Conservation (phyloP, 2,888 invertebrate genomes). For the Craniophora ligustri region DNA sequence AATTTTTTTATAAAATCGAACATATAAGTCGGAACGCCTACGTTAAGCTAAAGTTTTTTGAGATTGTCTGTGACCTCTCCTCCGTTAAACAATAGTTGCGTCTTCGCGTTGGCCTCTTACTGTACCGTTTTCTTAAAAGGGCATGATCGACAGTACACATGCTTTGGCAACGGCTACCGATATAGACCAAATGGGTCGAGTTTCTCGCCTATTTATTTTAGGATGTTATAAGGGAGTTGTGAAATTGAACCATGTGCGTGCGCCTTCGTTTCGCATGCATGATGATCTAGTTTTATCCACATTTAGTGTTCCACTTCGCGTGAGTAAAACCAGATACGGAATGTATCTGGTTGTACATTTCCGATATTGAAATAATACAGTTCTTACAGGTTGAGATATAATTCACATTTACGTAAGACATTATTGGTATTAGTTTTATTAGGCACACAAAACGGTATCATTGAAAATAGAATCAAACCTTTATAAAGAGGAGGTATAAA, state of each 20-base stretch:
- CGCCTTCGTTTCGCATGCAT: slow-evolving; percentile 56
- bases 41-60: too few relatives aligned
- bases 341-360: slow-evolving; percentile 33
- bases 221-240: slow-evolving; percentile 63
- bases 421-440: too few relatives aligned
- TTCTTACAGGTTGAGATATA: too few relatives aligned
- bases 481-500: too few relatives aligned
- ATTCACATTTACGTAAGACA: too few relatives aligned
- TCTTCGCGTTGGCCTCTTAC: slow-evolving; percentile 13
- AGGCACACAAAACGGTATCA: too few relatives aligned
- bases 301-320: slow-evolving; percentile 57
- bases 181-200: slow-evolving; percentile 57
- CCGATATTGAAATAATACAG: slow-evolving; percentile 31
- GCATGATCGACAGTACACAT: slow-evolving; percentile 19
- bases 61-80: not conserved
- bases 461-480: too few relatives aligned
- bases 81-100: not conserved
- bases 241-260: slow-evolving; percentile 60
- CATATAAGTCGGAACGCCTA: too few relatives aligned
- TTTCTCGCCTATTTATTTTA: slow-evolving; percentile 65
- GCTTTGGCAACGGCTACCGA: slow-evolving; percentile 39
- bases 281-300: slow-evolving; percentile 59
- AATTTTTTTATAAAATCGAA: too few relatives aligned
- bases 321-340: slow-evolving; percentile 52
- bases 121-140: slow-evolving; percentile 16